Base-by-base conservation (phyloP, 2,113 vertebrate genomes). In the Accipiter virgatus region DNA sequence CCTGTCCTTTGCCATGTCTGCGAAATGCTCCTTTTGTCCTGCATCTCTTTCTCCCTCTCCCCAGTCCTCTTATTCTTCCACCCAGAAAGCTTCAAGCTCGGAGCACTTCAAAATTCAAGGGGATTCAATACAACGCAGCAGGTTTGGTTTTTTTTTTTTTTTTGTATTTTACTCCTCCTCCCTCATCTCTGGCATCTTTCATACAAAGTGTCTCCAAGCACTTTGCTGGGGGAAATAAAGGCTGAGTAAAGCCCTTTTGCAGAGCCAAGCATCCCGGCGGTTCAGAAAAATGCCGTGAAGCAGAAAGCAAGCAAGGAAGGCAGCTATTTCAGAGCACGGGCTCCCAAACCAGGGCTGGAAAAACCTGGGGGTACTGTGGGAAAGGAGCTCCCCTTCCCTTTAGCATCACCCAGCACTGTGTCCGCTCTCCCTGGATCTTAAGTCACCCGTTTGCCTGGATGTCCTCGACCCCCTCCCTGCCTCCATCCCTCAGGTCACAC, bases 91-190 rank as follows among this genome's bases (percentile, higher is more conserved):
- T 78, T 88, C 75, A 58, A 91, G 75, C 27, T 3, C 8, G 7
- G 71, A 95, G 48, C 26, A 48, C 63, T 91, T 96, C 61, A 86
- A 79, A 84, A 78, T 89, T 84, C 84, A 67, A 74, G 40, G 81
- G 61, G 70, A 83, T 86, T 88, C 94, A 91, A 10, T 82, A 43
- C 52, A 93, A 58, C 10, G 6, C 87, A 84, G 72, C 71, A 90
- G 89, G 58, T 34, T 85, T 78, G n/a, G 52, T 8, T 42, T 26
- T n/a, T 61, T 10, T 22, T n/a, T 31, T 42, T 43, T 31, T 47
- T 72, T 78, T 42, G 3, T 74, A 15, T 90, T 84, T 83, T 83
- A 86, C 83, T 96, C 95, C 95, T 95, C 91, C 95, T 91, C 80
- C 86, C 89, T 91, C 86, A 91, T 92, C 71, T 58, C 80, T 8